These are phyloP conservation scores for Macquaria australasica DNA, from an alignment of 2,113 vertebrate genomes.

Conservation along the genomic window DNA sequence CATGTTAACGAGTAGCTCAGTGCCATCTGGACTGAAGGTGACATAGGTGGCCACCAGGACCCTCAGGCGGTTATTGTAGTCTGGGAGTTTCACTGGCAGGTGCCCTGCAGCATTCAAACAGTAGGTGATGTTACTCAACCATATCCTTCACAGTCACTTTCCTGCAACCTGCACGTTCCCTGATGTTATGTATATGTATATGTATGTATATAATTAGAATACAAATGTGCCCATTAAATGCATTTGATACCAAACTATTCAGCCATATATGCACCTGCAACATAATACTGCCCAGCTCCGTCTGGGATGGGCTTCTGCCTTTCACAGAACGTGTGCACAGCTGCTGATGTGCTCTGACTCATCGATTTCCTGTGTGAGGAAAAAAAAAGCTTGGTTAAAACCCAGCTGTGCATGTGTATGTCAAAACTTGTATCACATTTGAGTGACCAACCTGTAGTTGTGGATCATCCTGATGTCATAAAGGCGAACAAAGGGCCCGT, in stretches of 20 bases:
- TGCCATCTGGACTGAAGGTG: constrained; percentile 98
- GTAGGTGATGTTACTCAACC: neutral
- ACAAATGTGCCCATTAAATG: neutral
- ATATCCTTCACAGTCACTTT: neutral
- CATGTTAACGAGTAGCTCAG: constrained; percentile 98
- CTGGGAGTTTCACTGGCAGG: constrained; percentile 94
- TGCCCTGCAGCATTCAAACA: constrained; percentile 86
- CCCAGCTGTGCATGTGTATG: neutral
- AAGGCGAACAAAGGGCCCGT: constrained; percentile 95
- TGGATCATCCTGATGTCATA: constrained; percentile 99
- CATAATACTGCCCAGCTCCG: constrained; percentile 96
- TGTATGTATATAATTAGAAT: neutral
- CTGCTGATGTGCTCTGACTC: constrained; percentile 90
- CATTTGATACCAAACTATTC: neutral
- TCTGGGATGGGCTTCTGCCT: constrained; percentile 95
- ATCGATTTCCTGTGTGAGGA: constrained; percentile 88
- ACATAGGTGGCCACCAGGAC: constrained; percentile 97
- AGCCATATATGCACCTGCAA: constrained; percentile 89
- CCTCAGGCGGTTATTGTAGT: constrained; percentile 96
- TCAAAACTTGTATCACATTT: neutral
- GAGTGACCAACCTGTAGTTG: constrained; percentile 90
- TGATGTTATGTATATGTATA: neutral
- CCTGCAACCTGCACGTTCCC: neutral
- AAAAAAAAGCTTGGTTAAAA: constrained; percentile 2
- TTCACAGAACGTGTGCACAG: constrained; percentile 95